Conservation (phyloP, 2,113 vertebrate genomes). For the Cryptotis parvus region DNA sequence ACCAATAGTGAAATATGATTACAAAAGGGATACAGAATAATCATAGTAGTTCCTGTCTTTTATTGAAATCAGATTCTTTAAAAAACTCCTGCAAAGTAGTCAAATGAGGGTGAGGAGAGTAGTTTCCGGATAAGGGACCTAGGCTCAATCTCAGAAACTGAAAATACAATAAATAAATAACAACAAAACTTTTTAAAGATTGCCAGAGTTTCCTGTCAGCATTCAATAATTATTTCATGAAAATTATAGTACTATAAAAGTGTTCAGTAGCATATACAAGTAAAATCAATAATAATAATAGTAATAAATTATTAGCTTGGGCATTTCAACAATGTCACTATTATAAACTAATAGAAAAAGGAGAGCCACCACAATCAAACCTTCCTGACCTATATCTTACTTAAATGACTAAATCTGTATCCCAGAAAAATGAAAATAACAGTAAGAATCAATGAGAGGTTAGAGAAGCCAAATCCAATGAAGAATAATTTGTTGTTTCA, state of each 20-base stretch:
- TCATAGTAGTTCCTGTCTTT: not conserved
- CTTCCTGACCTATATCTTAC: not conserved
- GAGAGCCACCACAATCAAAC: not conserved
- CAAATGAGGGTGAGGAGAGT: not conserved
- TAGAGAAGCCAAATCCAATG: slow-evolving; percentile 51
- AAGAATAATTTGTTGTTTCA: slow-evolving; percentile 74
- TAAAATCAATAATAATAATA: slow-evolving; percentile 16
- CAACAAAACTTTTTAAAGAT: too few species aligned
- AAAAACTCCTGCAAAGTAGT: not conserved
- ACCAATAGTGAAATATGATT: not conserved
- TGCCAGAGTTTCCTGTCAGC: not conserved
- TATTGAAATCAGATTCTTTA: not conserved
- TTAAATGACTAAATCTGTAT: slow-evolving; percentile 37
- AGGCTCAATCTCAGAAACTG: too few species aligned
- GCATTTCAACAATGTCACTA: slow-evolving; percentile 2
- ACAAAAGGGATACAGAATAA: not conserved
- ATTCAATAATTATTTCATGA: slow-evolving; percentile 7
- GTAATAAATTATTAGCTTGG: not conserved
- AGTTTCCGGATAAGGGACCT: too few species aligned
- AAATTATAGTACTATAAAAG: not conserved
- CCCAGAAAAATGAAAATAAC: slow-evolving; percentile 43
- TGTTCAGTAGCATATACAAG: not conserved
- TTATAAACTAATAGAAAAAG: not conserved
- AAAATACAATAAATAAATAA: too few species aligned
- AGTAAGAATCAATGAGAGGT: slow-evolving; percentile 52